phyloP scores from a whole-genome alignment of 2,888 invertebrate genomes.

The Euzophera pinguis region DNA sequence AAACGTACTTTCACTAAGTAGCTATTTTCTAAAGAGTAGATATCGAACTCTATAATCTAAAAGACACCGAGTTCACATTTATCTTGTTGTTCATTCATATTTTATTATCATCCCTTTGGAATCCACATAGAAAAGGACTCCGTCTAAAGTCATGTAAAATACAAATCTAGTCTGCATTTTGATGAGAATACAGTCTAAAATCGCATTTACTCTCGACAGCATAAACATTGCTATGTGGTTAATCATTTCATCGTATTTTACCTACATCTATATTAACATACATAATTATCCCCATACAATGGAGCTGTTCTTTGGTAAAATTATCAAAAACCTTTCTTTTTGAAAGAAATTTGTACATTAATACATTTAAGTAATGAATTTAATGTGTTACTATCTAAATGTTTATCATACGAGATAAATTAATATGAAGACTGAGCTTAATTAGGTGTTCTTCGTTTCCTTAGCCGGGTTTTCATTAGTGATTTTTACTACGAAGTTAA shows the following conservation, averaged over 20 bases:
- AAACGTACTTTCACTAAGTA: constrained; percentile 23
- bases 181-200: constrained; percentile 21
- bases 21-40: constrained; percentile 24
- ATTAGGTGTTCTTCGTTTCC: constrained; percentile 4
- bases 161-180: constrained; percentile 22
- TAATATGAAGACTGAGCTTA: background rate
- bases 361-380: constrained; percentile 16
- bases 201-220: constrained; percentile 16
- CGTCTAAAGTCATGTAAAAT: constrained; percentile 13
- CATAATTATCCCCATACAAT: constrained; percentile 31
- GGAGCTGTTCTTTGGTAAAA: constrained; percentile 42
- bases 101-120: constrained; percentile 15
- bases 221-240: constrained; percentile 12
- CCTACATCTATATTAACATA: constrained; percentile 14
- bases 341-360: constrained; percentile 28
- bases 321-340: constrained; percentile 42
- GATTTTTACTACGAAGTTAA: background rate
- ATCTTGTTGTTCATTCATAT: constrained; percentile 13
- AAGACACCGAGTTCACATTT: constrained; percentile 29
- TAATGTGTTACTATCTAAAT: background rate
- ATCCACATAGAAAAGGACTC: constrained; percentile 10
- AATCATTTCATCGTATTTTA: constrained; percentile 11
- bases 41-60: constrained; percentile 36
- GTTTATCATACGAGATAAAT: constrained; percentile 1
- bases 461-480: constrained; percentile 7